Conservation (phyloP, 2,113 vertebrate genomes). For the Hemichromis elongatus region DNA sequence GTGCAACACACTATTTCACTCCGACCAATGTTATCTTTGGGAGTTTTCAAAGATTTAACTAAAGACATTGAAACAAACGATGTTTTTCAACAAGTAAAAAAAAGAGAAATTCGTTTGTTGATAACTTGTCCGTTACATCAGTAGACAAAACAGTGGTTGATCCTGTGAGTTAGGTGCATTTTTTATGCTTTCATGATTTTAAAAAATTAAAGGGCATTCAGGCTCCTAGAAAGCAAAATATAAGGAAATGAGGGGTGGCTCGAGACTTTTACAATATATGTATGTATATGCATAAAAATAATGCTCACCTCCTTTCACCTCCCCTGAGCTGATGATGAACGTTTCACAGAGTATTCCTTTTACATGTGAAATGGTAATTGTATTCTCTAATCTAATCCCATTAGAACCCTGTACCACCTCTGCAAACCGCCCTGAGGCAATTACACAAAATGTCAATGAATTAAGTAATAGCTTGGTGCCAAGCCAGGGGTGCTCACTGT, state of each 20-base stretch:
- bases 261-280: neutral
- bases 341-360: slow-evolving; percentile 54
- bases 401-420: slow-evolving; percentile 63
- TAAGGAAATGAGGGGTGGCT: neutral
- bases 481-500: slow-evolving; percentile 62
- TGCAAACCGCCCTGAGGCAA: slow-evolving; percentile 70
- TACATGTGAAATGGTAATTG: slow-evolving; percentile 72
- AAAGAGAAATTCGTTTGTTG: neutral
- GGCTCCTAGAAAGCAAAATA: neutral
- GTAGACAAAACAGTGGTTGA: neutral
- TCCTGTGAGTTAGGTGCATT: neutral
- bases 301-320: neutral
- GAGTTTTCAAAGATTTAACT: neutral
- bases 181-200: neutral
- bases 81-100: neutral
- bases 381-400: slow-evolving; percentile 76
- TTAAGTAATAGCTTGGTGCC: slow-evolving; percentile 77
- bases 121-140: neutral
- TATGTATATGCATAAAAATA: neutral
- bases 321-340: neutral
- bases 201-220: neutral
- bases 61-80: neutral
- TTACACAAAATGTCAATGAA: slow-evolving; percentile 79
- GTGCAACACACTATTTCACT: neutral
- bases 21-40: neutral